Evolutionary conservation across 2,797 vertebrate genomes (phyloP), one percentile per base, ranked within the genome.

Genomic region (Capromys pilorides): DNA sequence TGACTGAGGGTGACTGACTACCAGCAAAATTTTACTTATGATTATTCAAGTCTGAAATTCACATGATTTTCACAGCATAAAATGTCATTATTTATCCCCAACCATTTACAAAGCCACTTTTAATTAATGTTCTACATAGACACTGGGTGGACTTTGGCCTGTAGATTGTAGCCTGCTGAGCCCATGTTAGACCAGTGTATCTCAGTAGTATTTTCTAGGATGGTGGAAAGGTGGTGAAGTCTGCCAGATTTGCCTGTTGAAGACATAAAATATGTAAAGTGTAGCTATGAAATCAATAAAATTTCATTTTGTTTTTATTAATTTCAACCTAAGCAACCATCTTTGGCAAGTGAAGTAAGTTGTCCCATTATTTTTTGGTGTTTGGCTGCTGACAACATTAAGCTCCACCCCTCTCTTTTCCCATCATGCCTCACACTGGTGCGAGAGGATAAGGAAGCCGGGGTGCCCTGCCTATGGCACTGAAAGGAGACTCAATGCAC

Each of bases 251-350:
- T 89, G 82, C 8, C 26, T 81, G 12, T 11, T 78, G 59, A 81
- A 19, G n/a, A 45, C 51, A 96, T 77, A 21, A 92, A 87, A 91
- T 85, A 36, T 87, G 54, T 36, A 80, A n/a, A n/a, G 45, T 62
- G 33, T 75, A 33, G 66, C 73, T 59, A 33, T 93, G 28, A 33
- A 83, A n/a, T 77, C 75, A 90, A 54, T 54, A 31, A 31, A 87
- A 85, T 21, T 87, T 92, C 26, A 80, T 61, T 93, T 96, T 31
- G 88, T 77, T 93, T 77, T 88, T 75, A 77, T 83, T 87, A 84
- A 83, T 75, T 95, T 85, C 75, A 90, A 91, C 93, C 49, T 81
- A 86, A 91, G 45, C 77, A 80, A 9, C 39, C 12, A 24, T 61
- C 21, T 88, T 93, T 93, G 78, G 62, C n/a, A n/a, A 81, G 7